phyloP scores from a whole-genome alignment of 2,113 vertebrate genomes.

The Felis catus region F.catus_Fca126_mat1.0 CM031414.1:65128001-65128500 shows the following conservation, averaged over 20 bases:
- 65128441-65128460: neutral
- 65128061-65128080: slow-evolving; percentile 12
- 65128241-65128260: neutral
- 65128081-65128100: neutral
- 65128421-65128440: neutral
- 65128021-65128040: neutral
- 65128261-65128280: neutral
- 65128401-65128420: neutral
- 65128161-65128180: neutral
- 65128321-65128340: neutral
- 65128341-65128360: neutral
- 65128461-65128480: neutral
- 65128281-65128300: neutral
- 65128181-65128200: neutral
- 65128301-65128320: neutral
- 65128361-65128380: neutral
- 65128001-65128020: neutral
- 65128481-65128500: neutral
- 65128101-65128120: neutral
- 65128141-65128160: neutral
- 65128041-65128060: neutral
- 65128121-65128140: neutral
- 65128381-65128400: neutral
- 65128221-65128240: neutral
- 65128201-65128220: neutral